Evolutionary conservation across 1,140 invertebrate species (phyloP), one percentile per base, ranked within the genome.

Genomic region (Macrostomum lignano): DNA sequence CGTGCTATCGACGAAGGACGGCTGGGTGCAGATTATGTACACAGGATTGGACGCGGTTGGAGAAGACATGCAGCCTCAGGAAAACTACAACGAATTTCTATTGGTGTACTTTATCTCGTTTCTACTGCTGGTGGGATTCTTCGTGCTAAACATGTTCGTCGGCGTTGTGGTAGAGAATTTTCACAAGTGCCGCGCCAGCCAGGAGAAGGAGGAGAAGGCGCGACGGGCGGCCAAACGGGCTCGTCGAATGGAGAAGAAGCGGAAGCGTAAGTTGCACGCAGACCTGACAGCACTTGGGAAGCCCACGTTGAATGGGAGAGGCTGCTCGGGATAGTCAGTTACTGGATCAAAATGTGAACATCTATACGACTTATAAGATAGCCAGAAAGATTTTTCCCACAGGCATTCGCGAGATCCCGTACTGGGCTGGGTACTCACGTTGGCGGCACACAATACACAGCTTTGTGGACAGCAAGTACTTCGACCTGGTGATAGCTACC

Each of bases 1-100:
- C 58, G 91, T 98, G 13, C 60, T 98, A 19, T 88, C 82, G 21
- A 86, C 82, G 9, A 74, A 91, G 50, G 91, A 98, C 46, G 91
- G 91, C 2, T 98, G 91, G 91, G 91, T 98, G 2, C 88, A 93
- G 47, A 98, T 98, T 37, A 98, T 98, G 91, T 96, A 98, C 47
- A 91, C 82, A 0, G 91, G 91, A 1, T 64, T 98, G 23, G 91
- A 98, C 57, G 86, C 91, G 10, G 86, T 94, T 13, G 91, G 82
- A 2, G 79, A 94, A 0, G 84, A 96, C 58, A 62, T 59, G 25
- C 63, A 94, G 70, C 91, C 91, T 1, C 71, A 77, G 39, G 76
- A 86, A 43, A 98, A 98, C 61, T 91, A 81, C 55, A 93, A 81
- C 26, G 86, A 98, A 62, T 98, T 88, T 88, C 65, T 86, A n/a